Base-by-base conservation (phyloP, 2,113 vertebrate genomes). In the Epinephelus cyanopodus region DNA sequence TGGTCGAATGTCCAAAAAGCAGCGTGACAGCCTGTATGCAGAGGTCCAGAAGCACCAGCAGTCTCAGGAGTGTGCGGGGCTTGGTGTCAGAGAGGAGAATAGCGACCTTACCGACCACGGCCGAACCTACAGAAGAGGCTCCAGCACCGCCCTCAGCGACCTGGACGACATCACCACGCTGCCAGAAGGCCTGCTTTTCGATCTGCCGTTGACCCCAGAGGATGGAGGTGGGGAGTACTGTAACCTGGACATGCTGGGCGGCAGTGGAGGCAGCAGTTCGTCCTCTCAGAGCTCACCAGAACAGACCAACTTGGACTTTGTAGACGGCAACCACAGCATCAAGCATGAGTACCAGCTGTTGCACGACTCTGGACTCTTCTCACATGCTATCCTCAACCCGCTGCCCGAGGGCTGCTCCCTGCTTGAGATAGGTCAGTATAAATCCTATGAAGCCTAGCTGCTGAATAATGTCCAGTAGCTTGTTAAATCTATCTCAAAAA, bases 1-100 rank as follows among this genome's bases (percentile, higher is more conserved):
- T 0, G 97, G 97, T n/a, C 96, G 97, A 76, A 98, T 98, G 97
- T 98, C 97, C 0, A 98, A 98, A 91, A 98, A 98, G 91, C 97
- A 98, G 90, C 95, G 97, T 2, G 97, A 98, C 95, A 97, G 96
- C 86, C 95, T 98, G 19, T 98, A 98, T 0, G 97, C 97, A 0
- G 97, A 98, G 92, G 97, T 98, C 57, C 97, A 98, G 95, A 98
- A 97, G 74, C 97, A 98, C 89, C 97, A 97, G 83, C 96, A 97
- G 92, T 96, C 92, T 65, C 97, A 97, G 92, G 96, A 97, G 82
- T 93, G 94, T 0, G 27, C 86, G 0, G 88, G 82, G 0, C 87
- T 90, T 0, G 58, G 89, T 0, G 61, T 66, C 23, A 1, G 79
- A 18, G 96, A 96, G 29, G 96, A 96, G 0, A 0, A 73, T 9